Base-by-base conservation (phyloP, 1,140 invertebrate genomes). In the Ooceraea biroi region DNA sequence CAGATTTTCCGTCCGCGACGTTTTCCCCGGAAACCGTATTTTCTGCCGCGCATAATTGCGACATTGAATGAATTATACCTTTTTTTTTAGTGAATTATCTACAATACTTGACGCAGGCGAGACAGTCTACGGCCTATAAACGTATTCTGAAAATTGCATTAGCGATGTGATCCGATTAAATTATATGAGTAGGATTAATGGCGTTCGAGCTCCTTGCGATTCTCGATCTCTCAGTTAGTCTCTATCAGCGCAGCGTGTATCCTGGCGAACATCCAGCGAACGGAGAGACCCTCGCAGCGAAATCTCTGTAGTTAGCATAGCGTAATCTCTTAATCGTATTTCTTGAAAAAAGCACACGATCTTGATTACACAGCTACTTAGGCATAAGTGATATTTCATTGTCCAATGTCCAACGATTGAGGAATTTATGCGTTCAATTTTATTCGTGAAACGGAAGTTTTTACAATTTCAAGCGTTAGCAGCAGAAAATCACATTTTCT, bases 231-330 rank as follows among this genome's bases (percentile, higher is more conserved):
- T 50, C 66, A 22, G 48, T 63, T 58, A n/a, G 61, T 85, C 52
- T 85, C 80, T 52, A 85, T 85, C 63, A 44, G 71, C 22, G n/a
- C 36, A 50, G 44, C 72, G 60, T 74, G 61, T 76, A 65, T 46
- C 52, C 74, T 85, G 84, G 84, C 82, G 61, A 44, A 48, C 66
- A 82, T 85, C 84, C 82, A 85, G 69, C 19, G 44, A 27, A 41
- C 30, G 27, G 41, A 17, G 12, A n/a, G 25, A 60, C 19, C 30
- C 58, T 65, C 27, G 22, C 17, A 36, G 19, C 25, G 25, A 60
- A 76, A 50, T 76, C 48, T 76, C 48, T 46, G 30, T 41, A 52
- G 22, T 60, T 65, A 65, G 48, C 63, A 44, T 80, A 80, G 52
- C 46, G 22, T 41, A 50, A 69, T 80, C 36, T 71, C 65, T 80